phyloP scores from a whole-genome alignment of 2,888 invertebrate species.

The Caenorhabditis afra region DNA sequence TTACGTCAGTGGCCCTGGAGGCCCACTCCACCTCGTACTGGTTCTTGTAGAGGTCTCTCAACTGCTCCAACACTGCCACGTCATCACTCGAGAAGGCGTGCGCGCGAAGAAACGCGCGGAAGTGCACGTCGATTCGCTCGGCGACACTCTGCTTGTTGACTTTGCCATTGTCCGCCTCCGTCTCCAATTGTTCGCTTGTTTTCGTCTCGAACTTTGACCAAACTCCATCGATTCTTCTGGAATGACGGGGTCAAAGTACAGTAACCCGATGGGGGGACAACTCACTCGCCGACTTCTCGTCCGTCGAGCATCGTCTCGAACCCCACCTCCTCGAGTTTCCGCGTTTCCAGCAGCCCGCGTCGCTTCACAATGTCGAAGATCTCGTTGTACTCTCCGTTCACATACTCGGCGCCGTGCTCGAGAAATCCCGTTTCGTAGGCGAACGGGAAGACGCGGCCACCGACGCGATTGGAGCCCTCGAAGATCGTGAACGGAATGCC shows the following conservation, averaged over 20 bases:
- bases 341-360: neutral
- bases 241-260: neutral
- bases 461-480: slow-evolving; percentile 72
- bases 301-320: slow-evolving; percentile 48
- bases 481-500: slow-evolving; percentile 57
- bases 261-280: neutral
- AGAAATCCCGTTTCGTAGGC: slow-evolving; percentile 65
- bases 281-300: slow-evolving; percentile 34
- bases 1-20: slow-evolving; percentile 60
- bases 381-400: slow-evolving; percentile 75
- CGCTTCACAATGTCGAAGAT: slow-evolving; percentile 70
- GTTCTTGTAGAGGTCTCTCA: slow-evolving; percentile 26
- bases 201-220: slow-evolving; percentile 26
- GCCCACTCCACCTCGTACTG: slow-evolving; percentile 70
- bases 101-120: neutral
- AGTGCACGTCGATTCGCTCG: slow-evolving; percentile 24
- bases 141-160: slow-evolving; percentile 7
- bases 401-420: slow-evolving; percentile 77
- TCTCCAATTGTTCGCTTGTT: slow-evolving; percentile 10
- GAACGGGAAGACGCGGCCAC: slow-evolving; percentile 75
- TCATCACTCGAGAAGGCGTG: slow-evolving; percentile 2
- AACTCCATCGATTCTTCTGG: slow-evolving; percentile 13
- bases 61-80: slow-evolving; percentile 2
- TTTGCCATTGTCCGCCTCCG: slow-evolving; percentile 6
- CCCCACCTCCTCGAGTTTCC: slow-evolving; percentile 20